Conservation (phyloP, 2,113 vertebrate species). For the Eulacestoma nigropectus region DNA sequence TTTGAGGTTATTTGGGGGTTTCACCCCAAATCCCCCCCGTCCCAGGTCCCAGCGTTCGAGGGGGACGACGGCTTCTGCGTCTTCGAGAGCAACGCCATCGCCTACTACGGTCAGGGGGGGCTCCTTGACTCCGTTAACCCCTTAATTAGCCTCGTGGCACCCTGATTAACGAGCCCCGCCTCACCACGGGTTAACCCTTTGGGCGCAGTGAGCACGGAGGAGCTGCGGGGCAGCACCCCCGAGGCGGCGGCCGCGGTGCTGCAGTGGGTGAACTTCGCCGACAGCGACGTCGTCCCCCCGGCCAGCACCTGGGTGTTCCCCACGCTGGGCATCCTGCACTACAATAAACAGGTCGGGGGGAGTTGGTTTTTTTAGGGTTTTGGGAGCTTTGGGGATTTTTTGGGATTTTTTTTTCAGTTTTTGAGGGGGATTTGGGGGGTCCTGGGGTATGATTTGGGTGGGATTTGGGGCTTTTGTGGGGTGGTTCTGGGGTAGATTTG, state of each 20-base stretch:
- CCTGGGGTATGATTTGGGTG: no score
- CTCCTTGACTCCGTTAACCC: no score
- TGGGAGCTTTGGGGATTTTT: no score
- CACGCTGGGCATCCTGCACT: neutral
- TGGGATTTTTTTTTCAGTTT: neutral
- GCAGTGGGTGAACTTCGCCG: neutral
- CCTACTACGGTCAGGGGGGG: neutral
- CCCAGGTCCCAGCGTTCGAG: neutral
- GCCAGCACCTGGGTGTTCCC: constrained; percentile 10
- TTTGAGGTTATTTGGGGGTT: no score
- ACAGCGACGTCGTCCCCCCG: neutral
- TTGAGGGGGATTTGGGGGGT: no score
- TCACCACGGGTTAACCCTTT: neutral
- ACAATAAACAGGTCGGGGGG: neutral
- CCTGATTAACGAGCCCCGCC: no score
- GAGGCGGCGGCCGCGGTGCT: fast-evolving
- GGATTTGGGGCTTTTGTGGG: neutral
- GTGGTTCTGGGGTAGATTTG: neutral
- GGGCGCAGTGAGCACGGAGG: neutral
- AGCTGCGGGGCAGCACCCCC: neutral
- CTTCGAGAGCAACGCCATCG: neutral
- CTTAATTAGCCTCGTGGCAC: no score
- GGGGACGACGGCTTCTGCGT: neutral
- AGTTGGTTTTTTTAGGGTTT: no score
- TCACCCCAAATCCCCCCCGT: fast-evolving